Evolutionary conservation across 2,888 invertebrate species (phyloP).

Genomic region (Mythimna impura): DNA sequence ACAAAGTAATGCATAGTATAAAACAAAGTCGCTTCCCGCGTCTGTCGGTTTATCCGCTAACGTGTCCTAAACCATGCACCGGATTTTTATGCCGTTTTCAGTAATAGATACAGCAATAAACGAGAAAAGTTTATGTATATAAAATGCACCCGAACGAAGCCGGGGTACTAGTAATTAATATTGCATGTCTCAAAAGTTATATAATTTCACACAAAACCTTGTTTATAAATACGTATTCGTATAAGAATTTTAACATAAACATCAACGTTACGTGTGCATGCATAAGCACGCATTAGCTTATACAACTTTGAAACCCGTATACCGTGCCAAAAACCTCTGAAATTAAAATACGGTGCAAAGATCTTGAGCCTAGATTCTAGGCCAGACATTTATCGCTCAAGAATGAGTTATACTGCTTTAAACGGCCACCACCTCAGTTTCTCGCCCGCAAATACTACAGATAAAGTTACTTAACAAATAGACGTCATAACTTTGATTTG

Average conservation of each 20-base stretch:
- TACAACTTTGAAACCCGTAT: slow-evolving; percentile 32
- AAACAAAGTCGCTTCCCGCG: too few relatives aligned
- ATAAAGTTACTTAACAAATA: slow-evolving; percentile 46
- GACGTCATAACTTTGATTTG: slow-evolving; percentile 45
- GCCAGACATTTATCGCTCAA: slow-evolving; percentile 25
- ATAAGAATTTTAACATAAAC: slow-evolving; percentile 21
- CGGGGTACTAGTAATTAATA: background rate
- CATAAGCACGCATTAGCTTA: slow-evolving; percentile 48
- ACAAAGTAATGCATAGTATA: too few relatives aligned
- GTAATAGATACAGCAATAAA: background rate
- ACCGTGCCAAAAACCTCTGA: slow-evolving; percentile 46
- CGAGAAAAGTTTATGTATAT: background rate
- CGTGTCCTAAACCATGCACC: background rate
- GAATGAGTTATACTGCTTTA: slow-evolving; percentile 26
- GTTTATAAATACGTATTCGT: background rate
- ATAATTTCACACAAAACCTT: background rate
- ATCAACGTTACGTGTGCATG: slow-evolving; percentile 30
- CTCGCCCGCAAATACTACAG: slow-evolving; percentile 16
- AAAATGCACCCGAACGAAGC: background rate
- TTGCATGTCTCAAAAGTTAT: background rate
- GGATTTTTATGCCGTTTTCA: too few relatives aligned
- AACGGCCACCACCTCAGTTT: slow-evolving; percentile 24
- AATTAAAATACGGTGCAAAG: slow-evolving; percentile 37
- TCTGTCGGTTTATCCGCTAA: too few relatives aligned
- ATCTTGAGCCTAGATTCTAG: slow-evolving; percentile 20